Conservation (phyloP, 2,797 vertebrate genomes). For the Psittacula derbiana region DNA sequence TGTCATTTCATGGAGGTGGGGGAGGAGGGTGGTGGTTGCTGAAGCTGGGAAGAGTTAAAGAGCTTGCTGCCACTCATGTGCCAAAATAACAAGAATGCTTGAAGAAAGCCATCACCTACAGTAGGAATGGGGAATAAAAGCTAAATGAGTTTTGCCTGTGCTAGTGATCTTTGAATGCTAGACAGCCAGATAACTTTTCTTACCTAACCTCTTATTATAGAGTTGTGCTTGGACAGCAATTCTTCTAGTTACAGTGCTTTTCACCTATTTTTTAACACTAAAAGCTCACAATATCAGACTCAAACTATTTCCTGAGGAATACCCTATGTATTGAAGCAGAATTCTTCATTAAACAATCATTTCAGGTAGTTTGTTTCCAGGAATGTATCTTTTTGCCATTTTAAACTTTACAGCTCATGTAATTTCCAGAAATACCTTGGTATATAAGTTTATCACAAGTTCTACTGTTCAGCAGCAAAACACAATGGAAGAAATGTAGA, state of each 20-base stretch:
- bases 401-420: neutral
- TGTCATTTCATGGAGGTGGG: neutral
- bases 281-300: neutral
- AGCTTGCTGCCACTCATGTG: neutral
- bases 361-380: neutral
- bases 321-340: neutral
- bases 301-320: neutral
- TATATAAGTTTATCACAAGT: neutral
- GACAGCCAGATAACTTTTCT: neutral
- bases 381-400: neutral
- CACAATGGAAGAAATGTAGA: neutral
- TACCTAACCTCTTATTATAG: neutral
- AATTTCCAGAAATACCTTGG: neutral
- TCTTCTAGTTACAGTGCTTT: neutral
- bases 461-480: neutral
- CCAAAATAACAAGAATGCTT: neutral
- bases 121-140: neutral
- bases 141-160: neutral
- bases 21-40: neutral
- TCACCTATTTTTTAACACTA: neutral
- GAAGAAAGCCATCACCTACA: constrained; percentile 14
- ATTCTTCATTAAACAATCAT: neutral
- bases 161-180: neutral
- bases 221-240: neutral
- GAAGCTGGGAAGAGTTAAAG: constrained; percentile 2